phyloP scores from a whole-genome alignment of 2,797 vertebrate species.

The Sebastes hubbsi region DNA sequence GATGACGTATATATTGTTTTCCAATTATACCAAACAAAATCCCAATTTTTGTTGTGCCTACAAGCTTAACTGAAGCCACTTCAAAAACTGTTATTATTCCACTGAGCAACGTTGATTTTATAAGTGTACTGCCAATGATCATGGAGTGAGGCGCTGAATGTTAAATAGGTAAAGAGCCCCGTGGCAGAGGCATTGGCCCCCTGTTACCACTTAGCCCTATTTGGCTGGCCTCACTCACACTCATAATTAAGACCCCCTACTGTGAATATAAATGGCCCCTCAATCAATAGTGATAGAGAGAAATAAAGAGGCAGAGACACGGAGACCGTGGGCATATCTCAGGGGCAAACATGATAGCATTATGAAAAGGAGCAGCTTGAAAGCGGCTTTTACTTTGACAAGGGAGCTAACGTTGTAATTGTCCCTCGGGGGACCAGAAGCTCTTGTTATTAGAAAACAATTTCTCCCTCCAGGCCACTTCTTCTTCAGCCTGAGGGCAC shows the following conservation, averaged over 20 bases:
- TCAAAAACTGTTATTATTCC: slow-evolving; percentile 56
- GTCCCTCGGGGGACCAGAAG: slow-evolving; percentile 85
- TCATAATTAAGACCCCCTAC: slow-evolving; percentile 86
- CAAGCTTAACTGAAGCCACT: slow-evolving; percentile 33
- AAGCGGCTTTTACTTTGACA: slow-evolving; percentile 91
- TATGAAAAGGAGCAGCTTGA: slow-evolving; percentile 93
- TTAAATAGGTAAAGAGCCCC: slow-evolving; percentile 79
- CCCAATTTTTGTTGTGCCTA: neutral
- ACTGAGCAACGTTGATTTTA: slow-evolving; percentile 64
- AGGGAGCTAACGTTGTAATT: slow-evolving; percentile 87
- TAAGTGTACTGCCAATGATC: slow-evolving; percentile 70
- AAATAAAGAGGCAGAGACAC: slow-evolving; percentile 74
- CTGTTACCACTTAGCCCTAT: slow-evolving; percentile 83
- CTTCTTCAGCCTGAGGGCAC: slow-evolving; percentile 77
- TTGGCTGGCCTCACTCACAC: slow-evolving; percentile 81
- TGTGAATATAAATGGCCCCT: slow-evolving; percentile 86
- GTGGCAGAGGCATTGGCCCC: slow-evolving; percentile 79
- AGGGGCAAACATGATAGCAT: slow-evolving; percentile 89
- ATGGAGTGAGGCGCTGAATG: slow-evolving; percentile 72
- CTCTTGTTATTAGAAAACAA: slow-evolving; percentile 87
- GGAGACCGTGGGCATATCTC: slow-evolving; percentile 78
- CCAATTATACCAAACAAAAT: neutral
- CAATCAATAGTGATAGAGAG: slow-evolving; percentile 80
- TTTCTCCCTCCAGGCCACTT: slow-evolving; percentile 87
- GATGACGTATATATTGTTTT: neutral